Percentiles rank a stretch among this genome's conserved stretches.
phyloP scores from a whole-genome alignment of 2,797 vertebrate species.

The Capromys pilorides region DNA sequence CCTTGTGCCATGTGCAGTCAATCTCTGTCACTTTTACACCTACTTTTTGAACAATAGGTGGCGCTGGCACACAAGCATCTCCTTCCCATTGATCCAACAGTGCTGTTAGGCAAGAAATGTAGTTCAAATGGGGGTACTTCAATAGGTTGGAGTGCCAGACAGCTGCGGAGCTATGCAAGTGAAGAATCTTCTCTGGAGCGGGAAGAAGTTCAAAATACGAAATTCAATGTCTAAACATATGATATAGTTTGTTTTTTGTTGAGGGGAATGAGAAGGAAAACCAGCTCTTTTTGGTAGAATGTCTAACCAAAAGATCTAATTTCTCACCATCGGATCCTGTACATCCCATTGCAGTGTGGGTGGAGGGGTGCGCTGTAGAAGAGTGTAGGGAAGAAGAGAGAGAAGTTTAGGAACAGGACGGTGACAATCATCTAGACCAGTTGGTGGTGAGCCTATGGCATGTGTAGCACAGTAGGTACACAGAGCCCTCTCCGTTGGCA shows the following conservation, averaged over 20 bases:
- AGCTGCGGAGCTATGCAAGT: neutral
- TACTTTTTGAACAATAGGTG: conserved; percentile 68
- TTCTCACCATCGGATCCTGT: neutral
- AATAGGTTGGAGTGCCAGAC: neutral
- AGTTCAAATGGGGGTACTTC: neutral
- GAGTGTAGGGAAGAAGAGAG: neutral
- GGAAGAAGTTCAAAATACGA: neutral
- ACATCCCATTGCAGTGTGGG: neutral
- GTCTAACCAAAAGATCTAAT: neutral
- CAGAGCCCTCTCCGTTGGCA: neutral
- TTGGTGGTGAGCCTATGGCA: neutral
- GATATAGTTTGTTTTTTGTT: neutral
- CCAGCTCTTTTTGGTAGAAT: neutral
- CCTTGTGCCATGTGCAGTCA: neutral
- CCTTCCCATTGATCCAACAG: neutral
- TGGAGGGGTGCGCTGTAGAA: neutral
- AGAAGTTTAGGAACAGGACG: neutral
- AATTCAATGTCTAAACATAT: no score
- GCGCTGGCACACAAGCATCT: conserved; percentile 56
- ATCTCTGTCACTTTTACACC: neutral
- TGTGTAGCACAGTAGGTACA: neutral
- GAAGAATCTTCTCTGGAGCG: neutral
- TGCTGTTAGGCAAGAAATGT: neutral
- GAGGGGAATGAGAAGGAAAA: neutral
- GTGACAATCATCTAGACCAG: neutral